These are phyloP conservation scores for Gymnothorax reevesii DNA, from an alignment of 2,797 vertebrate genomes.

Conservation along the genomic window DNA sequence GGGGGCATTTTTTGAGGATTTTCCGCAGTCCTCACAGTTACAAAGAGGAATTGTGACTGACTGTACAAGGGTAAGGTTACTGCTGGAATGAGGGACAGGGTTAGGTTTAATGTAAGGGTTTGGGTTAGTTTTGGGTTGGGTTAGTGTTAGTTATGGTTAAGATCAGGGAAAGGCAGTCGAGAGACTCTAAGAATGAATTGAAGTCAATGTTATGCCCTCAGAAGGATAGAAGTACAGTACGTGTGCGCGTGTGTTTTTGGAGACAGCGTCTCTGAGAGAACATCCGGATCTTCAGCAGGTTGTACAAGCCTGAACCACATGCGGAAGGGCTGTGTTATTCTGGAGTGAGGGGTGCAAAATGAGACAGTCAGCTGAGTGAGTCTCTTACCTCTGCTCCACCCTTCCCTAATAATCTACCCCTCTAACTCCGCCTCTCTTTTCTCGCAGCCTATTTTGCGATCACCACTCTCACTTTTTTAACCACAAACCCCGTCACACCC, in stretches of 20 bases:
- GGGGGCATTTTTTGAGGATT: no score
- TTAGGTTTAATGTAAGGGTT: no score
- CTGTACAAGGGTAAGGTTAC: no score
- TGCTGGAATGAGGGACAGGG: no score
- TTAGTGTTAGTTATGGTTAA: no score
- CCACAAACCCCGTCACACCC: background rate
- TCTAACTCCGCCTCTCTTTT: slow-evolving; percentile 37
- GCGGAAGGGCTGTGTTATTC: background rate
- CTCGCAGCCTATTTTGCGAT: slow-evolving; percentile 33
- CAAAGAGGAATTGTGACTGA: no score
- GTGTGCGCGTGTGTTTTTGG: background rate
- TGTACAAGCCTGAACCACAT: background rate
- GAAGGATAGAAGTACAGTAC: no score
- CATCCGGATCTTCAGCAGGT: background rate
- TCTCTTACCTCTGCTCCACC: background rate
- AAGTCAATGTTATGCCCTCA: no score
- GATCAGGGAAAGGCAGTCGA: no score
- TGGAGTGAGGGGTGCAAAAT: background rate
- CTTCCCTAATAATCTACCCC: background rate
- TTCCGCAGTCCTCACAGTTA: no score
- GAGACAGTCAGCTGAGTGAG: background rate
- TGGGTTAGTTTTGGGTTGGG: no score
- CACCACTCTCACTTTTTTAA: slow-evolving; percentile 43
- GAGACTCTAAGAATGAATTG: no score
- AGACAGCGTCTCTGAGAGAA: background rate